These are phyloP conservation scores for Camponotus pennsylvanicus DNA, from an alignment of 1,140 invertebrate genomes.

Conservation along the genomic window DNA sequence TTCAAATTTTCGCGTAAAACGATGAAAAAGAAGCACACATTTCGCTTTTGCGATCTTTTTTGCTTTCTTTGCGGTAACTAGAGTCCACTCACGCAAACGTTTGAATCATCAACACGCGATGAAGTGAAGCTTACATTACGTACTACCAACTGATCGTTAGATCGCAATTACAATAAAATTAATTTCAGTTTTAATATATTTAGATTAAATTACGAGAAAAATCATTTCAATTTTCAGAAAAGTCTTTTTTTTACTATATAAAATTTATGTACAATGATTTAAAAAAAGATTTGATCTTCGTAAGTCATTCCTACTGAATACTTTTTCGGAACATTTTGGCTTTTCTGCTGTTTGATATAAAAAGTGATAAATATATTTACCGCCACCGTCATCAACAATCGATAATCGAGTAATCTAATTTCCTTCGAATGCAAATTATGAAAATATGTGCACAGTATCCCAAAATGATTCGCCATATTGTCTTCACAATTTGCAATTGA, in stretches of 20 bases:
- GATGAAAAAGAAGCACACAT: background rate
- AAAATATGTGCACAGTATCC: slow-evolving; percentile 31
- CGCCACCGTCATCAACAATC: too few relatives aligned
- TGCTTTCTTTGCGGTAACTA: background rate
- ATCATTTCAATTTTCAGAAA: too few relatives aligned
- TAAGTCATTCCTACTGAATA: background rate
- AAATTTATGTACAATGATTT: background rate
- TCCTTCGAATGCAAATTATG: background rate
- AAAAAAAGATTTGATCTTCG: background rate
- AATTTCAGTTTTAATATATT: background rate
- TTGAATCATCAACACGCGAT: background rate
- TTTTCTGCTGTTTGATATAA: background rate
- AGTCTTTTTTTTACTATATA: background rate
- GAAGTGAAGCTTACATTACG: background rate
- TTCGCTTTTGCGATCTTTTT: background rate
- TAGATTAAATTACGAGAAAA: background rate
- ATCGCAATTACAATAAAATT: slow-evolving; percentile 17
- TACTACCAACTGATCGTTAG: background rate
- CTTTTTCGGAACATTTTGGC: background rate
- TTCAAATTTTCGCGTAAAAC: slow-evolving; percentile 6
- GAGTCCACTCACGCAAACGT: background rate
- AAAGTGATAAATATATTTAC: background rate
- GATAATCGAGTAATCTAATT: background rate
- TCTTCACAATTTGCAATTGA: background rate
- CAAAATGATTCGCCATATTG: background rate